Base-by-base conservation (phyloP, 1,140 invertebrate species). In the Panagrolaimus sp. region DNA sequence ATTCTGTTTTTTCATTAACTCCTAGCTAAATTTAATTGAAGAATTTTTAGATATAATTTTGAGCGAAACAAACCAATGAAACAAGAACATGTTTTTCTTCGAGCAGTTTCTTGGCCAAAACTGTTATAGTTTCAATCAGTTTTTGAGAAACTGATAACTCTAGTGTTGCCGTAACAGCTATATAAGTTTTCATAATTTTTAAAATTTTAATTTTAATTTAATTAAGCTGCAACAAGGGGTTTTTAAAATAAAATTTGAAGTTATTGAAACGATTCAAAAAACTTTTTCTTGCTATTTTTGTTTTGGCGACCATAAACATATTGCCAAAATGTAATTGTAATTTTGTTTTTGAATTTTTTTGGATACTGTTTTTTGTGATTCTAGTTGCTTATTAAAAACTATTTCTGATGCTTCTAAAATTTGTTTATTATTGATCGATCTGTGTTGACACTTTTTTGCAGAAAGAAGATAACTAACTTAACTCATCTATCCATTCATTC, bases 21-120 rank as follows among this genome's bases (percentile, higher is more conserved):
- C 51, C 51, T 20, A 57, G n/a, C 51, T 57, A 48, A n/a, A 48
- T 57, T 57, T 9, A 20, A 27, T 57, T n/a, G 51, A 23, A 25
- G 11, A n/a, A n/a, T n/a, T n/a, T 57, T 57, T 57, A 57, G 11
- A 57, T 57, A 27, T 11, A 8, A 4, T 4, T 51, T 8, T 13
- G 48, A 20, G n/a, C 27, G n/a, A 20, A 3, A 57, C 51, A n/a
- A n/a, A 57, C 51, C 51, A 57, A 23, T n/a, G 51, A 9, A 27
- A 57, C 51, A 27, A 57, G 51, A 57, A 57, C 51, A 57, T 57
- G 51, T 20, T 57, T 27, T 16, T 57, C 27, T 57, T 11, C 13
- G 4, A 57, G 8, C 27, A 57, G 4, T 27, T 27, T 20, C 11
- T 57, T 27, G 8, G n/a, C 51, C n/a, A 57, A 27, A 27, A 16